phyloP scores from a whole-genome alignment of 2,113 vertebrate species.

The Ploceus nigricollis region DNA sequence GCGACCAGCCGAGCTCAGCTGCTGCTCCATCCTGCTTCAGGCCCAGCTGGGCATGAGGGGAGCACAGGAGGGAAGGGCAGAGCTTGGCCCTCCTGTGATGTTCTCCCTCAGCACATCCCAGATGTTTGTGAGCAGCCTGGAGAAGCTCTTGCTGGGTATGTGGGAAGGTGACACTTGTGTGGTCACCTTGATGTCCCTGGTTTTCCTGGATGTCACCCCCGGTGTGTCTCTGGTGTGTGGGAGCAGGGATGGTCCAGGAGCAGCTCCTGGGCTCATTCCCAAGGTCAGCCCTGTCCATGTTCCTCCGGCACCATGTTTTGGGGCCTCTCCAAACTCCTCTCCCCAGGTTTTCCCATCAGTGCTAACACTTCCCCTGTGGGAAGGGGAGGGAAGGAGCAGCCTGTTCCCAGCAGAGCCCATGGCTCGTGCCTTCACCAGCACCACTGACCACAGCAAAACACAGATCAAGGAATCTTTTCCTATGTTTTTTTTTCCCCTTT shows the following conservation, averaged over 20 bases:
- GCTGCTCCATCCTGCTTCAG: neutral
- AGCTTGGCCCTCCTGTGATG: fast-evolving
- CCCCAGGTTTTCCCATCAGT: neutral
- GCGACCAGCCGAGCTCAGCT: fast-evolving
- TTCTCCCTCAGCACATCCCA: neutral
- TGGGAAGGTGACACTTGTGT: neutral
- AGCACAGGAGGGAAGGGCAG: neutral
- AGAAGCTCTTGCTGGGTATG: neutral
- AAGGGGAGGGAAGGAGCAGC: neutral
- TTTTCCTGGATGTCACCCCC: neutral
- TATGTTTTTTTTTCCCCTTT: neutral
- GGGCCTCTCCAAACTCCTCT: neutral
- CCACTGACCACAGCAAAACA: fast-evolving
- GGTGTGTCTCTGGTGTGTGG: neutral
- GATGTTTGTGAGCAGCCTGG: neutral
- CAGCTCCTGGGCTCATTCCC: neutral
- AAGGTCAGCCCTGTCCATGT: neutral
- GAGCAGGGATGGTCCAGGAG: neutral
- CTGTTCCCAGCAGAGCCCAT: neutral
- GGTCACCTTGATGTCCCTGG: fast-evolving
- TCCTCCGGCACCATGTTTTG: fast-evolving
- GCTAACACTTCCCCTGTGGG: neutral
- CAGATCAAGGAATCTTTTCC: fast-evolving
- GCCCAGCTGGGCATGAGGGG: neutral
- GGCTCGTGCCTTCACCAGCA: neutral